Conservation (phyloP, 2,113 vertebrate species). For the Polypterus senegalus region DNA sequence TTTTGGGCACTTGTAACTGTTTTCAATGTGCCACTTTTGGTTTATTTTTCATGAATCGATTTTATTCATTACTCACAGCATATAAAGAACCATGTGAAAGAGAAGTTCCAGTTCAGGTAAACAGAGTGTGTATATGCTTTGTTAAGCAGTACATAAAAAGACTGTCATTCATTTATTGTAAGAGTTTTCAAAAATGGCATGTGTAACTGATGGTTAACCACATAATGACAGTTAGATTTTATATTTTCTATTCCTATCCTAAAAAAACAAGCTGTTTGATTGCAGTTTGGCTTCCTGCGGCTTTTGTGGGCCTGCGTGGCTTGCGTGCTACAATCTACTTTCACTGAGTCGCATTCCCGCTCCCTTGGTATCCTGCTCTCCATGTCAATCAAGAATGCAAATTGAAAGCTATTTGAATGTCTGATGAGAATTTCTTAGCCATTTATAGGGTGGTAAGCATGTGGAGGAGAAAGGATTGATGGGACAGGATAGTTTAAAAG, state of each 20-base stretch:
- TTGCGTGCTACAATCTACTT: conserved; percentile 30
- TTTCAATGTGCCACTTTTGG: too few relatives aligned
- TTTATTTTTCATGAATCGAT: too few relatives aligned
- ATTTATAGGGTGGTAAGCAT: conserved; percentile 34
- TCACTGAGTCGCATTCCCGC: conserved; percentile 15
- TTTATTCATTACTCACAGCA: too few relatives aligned
- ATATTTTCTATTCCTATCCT: conserved; percentile 35
- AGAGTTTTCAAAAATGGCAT: too few relatives aligned
- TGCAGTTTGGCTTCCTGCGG: conserved; percentile 35
- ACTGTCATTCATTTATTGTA: too few relatives aligned
- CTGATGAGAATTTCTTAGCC: conserved; percentile 41
- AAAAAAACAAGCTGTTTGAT: conserved; percentile 31
- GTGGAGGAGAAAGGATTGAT: conserved; percentile 30
- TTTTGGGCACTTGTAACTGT: too few relatives aligned
- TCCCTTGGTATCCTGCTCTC: conserved; percentile 21
- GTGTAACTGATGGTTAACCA: conserved; percentile 39
- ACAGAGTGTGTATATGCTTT: too few relatives aligned
- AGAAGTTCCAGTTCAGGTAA: too few relatives aligned
- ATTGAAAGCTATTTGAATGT: conserved; percentile 35
- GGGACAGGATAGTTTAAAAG: conserved; percentile 28
- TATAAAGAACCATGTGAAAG: too few relatives aligned
- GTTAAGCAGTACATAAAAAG: too few relatives aligned
- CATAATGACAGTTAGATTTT: conserved; percentile 42
- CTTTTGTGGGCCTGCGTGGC: conserved; percentile 24
- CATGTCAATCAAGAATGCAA: conserved; percentile 45